Percentiles rank a stretch among this genome's conserved stretches.
Conservation (phyloP, 2,113 vertebrate species). For the Festucalex cinctus region DNA sequence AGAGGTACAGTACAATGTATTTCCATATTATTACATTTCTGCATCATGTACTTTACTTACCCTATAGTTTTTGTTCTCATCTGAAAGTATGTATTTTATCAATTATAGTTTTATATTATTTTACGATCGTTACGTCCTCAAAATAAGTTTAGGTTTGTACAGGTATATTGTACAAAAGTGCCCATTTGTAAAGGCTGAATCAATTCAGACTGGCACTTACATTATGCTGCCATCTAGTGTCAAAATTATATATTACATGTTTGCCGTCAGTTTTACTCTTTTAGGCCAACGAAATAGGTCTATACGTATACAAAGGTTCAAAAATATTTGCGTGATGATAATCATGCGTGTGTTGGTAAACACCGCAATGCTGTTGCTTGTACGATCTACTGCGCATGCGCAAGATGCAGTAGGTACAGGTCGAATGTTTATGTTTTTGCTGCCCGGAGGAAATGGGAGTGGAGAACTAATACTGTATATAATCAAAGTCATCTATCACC, state of each 20-base stretch:
- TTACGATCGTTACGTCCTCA: too few species aligned
- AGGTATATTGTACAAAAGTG: background rate
- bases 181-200: background rate
- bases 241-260: background rate
- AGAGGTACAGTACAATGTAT: too few species aligned
- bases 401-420: background rate
- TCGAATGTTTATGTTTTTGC: slow-evolving; percentile 25
- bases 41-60: too few species aligned
- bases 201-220: background rate
- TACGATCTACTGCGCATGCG: slow-evolving; percentile 37
- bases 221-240: slow-evolving; percentile 46
- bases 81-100: too few species aligned
- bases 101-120: too few species aligned
- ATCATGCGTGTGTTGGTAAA: background rate
- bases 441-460: slow-evolving; percentile 9
- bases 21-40: too few species aligned
- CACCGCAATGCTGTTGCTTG: background rate
- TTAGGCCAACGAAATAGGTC: background rate
- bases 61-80: too few species aligned
- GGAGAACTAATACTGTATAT: background rate
- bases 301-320: background rate
- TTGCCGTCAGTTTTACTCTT: background rate
- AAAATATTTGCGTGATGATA: background rate
- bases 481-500: background rate
- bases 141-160: too few species aligned